These are phyloP conservation scores for Lutraria lutraria DNA, from an alignment of 2,888 invertebrate genomes.

Conservation along the genomic window DNA sequence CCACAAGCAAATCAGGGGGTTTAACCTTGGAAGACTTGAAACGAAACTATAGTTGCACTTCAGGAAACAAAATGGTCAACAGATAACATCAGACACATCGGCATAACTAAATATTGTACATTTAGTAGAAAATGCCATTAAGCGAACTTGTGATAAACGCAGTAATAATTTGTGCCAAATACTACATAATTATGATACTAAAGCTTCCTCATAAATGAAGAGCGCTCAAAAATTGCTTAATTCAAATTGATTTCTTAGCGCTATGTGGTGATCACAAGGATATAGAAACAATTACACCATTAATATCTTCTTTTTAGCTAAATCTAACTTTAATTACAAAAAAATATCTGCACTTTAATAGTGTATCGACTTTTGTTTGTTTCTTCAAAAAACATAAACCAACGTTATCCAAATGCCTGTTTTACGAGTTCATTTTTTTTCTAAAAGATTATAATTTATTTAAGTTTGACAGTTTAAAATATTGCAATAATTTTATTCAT, in stretches of 20 bases:
- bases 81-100: too few relatives aligned
- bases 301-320: not conserved
- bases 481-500: not conserved
- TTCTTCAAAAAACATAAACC: not conserved
- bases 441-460: not conserved
- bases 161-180: too few relatives aligned
- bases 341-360: not conserved
- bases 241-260: not conserved
- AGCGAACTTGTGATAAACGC: too few relatives aligned
- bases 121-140: too few relatives aligned
- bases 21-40: too few relatives aligned
- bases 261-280: not conserved
- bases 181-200: too few relatives aligned
- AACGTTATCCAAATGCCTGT: not conserved
- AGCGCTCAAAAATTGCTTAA: not conserved
- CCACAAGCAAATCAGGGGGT: too few relatives aligned
- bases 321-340: not conserved
- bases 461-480: not conserved
- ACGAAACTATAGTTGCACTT: too few relatives aligned
- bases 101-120: too few relatives aligned
- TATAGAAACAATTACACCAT: not conserved
- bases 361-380: not conserved
- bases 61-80: too few relatives aligned
- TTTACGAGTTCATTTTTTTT: conserved; percentile 1
- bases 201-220: too few relatives aligned